phyloP scores from a whole-genome alignment of 2,113 vertebrate species.

The Tetraodon nigroviridis region DNA sequence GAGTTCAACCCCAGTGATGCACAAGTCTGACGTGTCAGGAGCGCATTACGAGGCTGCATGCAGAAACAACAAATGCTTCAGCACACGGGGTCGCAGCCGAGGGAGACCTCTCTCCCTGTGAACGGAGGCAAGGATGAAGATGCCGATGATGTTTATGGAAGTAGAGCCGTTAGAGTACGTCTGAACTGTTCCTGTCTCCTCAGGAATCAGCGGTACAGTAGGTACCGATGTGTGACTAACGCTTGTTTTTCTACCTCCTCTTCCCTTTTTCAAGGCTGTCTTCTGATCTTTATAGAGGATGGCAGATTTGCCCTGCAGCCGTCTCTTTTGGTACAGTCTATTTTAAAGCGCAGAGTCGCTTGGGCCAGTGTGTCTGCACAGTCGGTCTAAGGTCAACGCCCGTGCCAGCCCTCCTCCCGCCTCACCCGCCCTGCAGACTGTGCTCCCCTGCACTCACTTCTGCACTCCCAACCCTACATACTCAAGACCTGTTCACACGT shows the following conservation, averaged over 20 bases:
- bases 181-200: constrained; percentile 2
- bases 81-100: constrained; percentile 14
- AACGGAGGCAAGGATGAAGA: constrained; percentile 10
- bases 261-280: constrained; percentile 31
- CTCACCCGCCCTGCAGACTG: constrained; percentile 33
- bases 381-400: constrained; percentile 53
- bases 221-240: constrained; percentile 27
- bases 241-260: constrained; percentile 13
- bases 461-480: constrained; percentile 26
- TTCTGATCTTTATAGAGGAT: constrained; percentile 52
- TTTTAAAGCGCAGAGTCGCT: constrained; percentile 61
- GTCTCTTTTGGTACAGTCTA: constrained; percentile 44
- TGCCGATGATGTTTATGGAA: constrained; percentile 10
- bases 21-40: constrained; percentile 32
- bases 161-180: neutral
- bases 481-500: constrained; percentile 26
- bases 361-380: constrained; percentile 46
- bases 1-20: constrained; percentile 20
- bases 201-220: constrained; percentile 18
- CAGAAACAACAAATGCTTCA: constrained; percentile 26
- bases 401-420: constrained; percentile 48
- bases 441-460: constrained; percentile 38
- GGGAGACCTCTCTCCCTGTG: constrained; percentile 15
- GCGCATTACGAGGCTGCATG: constrained; percentile 19
- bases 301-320: constrained; percentile 48